phyloP scores from a whole-genome alignment of 2,888 invertebrate species.

The Noctua comes region DNA sequence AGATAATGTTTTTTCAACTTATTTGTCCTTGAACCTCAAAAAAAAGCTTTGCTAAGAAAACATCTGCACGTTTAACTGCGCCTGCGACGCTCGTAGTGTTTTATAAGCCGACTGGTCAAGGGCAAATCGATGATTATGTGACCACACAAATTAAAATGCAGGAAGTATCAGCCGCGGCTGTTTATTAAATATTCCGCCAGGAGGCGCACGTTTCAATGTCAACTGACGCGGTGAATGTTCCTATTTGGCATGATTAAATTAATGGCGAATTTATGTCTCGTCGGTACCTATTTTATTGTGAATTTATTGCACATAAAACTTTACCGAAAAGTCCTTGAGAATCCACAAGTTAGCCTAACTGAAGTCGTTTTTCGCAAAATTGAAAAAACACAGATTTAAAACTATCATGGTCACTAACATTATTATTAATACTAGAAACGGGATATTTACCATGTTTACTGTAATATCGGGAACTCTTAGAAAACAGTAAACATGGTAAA shows the following conservation, averaged over 20 bases:
- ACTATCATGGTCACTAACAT: too few species aligned
- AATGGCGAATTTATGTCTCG: slow-evolving; percentile 7
- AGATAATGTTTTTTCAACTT: slow-evolving; percentile 1
- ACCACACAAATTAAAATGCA: slow-evolving; percentile 48
- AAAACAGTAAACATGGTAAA: too few species aligned
- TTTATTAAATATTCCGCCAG: slow-evolving; percentile 35
- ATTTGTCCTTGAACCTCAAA: slow-evolving; percentile 15
- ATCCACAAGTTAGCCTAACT: background rate
- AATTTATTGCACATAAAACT: background rate
- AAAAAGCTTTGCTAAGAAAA: slow-evolving; percentile 16
- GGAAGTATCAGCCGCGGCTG: slow-evolving; percentile 50
- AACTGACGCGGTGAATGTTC: slow-evolving; percentile 38
- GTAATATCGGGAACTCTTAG: too few species aligned
- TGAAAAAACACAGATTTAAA: too few species aligned
- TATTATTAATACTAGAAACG: too few species aligned
- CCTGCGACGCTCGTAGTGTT: slow-evolving; percentile 12
- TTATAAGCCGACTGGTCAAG: slow-evolving; percentile 50
- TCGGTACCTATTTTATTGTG: background rate
- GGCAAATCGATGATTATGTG: slow-evolving; percentile 33
- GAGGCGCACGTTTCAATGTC: slow-evolving; percentile 53
- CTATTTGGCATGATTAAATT: slow-evolving; percentile 15
- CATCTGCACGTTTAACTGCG: slow-evolving; percentile 36
- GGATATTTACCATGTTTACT: too few species aligned
- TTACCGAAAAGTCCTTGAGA: background rate
- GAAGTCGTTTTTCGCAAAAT: background rate